Conservation (phyloP, 2,113 vertebrate species). For the Odocoileus hemionus region DNA sequence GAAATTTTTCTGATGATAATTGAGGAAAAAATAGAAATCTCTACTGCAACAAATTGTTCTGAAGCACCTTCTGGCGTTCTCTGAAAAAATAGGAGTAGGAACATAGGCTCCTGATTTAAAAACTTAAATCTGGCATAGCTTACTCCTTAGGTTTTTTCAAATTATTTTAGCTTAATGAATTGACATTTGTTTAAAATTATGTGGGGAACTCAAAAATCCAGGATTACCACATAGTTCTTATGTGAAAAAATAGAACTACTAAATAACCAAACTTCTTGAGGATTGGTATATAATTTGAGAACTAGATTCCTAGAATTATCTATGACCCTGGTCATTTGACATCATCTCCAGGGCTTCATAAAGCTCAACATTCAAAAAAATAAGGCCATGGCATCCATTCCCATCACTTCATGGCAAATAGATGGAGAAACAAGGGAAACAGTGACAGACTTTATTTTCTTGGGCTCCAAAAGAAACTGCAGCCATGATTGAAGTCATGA, state of each 20-base stretch:
- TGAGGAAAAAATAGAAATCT: not conserved
- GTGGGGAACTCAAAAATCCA: not conserved
- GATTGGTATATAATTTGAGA: not conserved
- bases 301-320: not conserved
- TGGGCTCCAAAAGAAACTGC: not conserved
- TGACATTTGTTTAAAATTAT: not conserved
- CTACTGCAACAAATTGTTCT: not conserved
- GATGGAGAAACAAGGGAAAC: not conserved
- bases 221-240: not conserved
- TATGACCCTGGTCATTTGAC: not conserved
- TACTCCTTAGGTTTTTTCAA: not conserved
- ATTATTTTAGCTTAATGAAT: not conserved
- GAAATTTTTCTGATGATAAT: not conserved
- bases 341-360: not conserved
- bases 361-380: not conserved
- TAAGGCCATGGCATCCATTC: not conserved
- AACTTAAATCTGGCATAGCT: not conserved
- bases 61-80: not conserved
- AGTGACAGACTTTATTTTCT: not conserved
- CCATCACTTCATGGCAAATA: not conserved
- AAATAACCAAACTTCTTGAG: not conserved
- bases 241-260: not conserved
- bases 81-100: not conserved
- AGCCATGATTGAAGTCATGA: not conserved
- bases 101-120: not conserved